Evolutionary conservation across 1,140 invertebrate genomes (phyloP), one percentile per base, ranked within the genome.

Genomic region (Temnothorax longispinosus): DNA sequence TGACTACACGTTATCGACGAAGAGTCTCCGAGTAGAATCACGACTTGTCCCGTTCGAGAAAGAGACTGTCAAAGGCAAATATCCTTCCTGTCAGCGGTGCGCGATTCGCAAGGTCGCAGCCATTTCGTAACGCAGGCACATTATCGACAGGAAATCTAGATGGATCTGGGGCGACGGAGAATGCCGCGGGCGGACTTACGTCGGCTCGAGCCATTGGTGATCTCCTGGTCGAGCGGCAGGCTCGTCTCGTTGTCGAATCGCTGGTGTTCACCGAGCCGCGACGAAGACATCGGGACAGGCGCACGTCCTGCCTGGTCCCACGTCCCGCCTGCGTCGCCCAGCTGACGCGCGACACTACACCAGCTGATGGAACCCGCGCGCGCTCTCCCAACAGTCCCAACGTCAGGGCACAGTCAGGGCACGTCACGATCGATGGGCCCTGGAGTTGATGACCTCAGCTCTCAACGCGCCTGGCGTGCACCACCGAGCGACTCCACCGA

Each of bases 171-270:
- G 4, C 8, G 50, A 27, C 6, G 2, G 10, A 18, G 10, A 15
- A 54, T 47, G 41, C 44, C 4, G 27, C 1, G 5, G 35, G 50
- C 7, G 18, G 67, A 92, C 93, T 94, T 64, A 94, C 94, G 94
- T 58, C 92, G 92, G 87, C 81, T 92, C 7, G 93, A 90, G 86
- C 88, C 90, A 10, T 92, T 85, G 15, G 80, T 76, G 47, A 85
- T 87, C 10, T 90, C 82, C 65, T 90, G 90, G 38, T 92, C 91
- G 58, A 91, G 90, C 21, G 87, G 76, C 56, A 52, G 50, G 75
- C 86, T 92, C 10, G 86, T 78, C 71, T 93, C 92, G 86, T 94
- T 89, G 11, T 92, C 88, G 71, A 94, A 93, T 44, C 92, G 92
- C 82, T 94, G 93, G 87, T 88, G 89, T 7, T 92, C 90, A 10